These are phyloP conservation scores for Actinopyga echinites DNA, from an alignment of 53 echinoderm and acorn worm genomes.

Conservation along the genomic window DNA sequence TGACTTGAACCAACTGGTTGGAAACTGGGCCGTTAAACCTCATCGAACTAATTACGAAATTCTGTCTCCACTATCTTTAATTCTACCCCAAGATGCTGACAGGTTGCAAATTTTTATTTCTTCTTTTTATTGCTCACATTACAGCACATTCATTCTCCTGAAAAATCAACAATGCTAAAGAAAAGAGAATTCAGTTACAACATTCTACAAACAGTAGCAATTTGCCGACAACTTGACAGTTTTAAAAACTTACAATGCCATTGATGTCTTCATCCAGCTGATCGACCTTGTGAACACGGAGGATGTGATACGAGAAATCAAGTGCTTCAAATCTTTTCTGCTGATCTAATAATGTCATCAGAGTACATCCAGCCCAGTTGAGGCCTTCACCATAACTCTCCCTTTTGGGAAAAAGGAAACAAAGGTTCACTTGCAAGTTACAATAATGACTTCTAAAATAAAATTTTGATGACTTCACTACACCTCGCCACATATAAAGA, in stretches of 20 bases:
- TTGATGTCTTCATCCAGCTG: conserved; percentile 90
- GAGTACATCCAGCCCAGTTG: conserved; percentile 96
- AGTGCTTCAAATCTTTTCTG: conserved; percentile 90
- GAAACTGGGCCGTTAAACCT: too few species aligned
- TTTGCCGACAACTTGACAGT: not conserved
- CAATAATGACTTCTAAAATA: too few species aligned
- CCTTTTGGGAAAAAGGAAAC: conserved; percentile 35
- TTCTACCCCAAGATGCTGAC: too few species aligned
- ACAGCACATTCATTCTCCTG: too few species aligned
- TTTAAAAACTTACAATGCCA: conserved; percentile 82
- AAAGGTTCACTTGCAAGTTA: too few species aligned
- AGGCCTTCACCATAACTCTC: conserved; percentile 98
- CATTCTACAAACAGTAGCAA: not conserved
- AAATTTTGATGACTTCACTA: too few species aligned
- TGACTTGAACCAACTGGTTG: too few species aligned
- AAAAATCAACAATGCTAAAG: not conserved
- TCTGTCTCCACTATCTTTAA: too few species aligned
- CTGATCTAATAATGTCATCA: conserved; percentile 86
- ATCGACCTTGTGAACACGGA: conserved; percentile 88
- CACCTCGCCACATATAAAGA: too few species aligned
- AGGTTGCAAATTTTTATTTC: too few species aligned
- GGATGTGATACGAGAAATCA: conserved; percentile 97
- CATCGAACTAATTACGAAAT: too few species aligned
- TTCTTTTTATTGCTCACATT: too few species aligned
- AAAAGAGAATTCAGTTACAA: not conserved